Base-by-base conservation (phyloP, 2,113 vertebrate species). In the Alligator mississippiensis region DNA sequence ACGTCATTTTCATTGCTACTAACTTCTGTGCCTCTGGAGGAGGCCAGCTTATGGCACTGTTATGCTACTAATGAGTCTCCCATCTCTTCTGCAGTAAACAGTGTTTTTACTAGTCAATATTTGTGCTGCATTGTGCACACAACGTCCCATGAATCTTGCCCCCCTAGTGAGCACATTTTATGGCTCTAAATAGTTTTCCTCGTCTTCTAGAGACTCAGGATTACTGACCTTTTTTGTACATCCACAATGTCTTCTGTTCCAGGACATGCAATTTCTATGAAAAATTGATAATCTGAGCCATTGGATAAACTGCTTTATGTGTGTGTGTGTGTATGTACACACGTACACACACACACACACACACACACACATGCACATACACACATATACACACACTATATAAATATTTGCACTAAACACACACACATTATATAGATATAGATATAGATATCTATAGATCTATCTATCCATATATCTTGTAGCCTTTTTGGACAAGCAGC, bases 1-100 rank as follows among this genome's bases (percentile, higher is more conserved):
- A 82, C 1, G 1, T 85, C 74, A 87, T 95, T 96, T 97, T 97
- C 95, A 94, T 97, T 98, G 93, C 87, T 88, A 80, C 84, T 82
- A 97, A 97, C 90, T 97, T 97, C 96, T 95, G 93, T 92, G 93
- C 94, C 96, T 95, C 94, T 97, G 93, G 94, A 97, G 95, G 88
- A 96, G 92, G 77, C 92, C 94, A 94, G 90, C 85, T 97, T 96
- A 96, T 95, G 90, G 85, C 94, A 97, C 95, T 93, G 84, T 95
- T 97, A 96, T 96, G 91, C 60, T 92, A 94, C 79, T 96, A 96
- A 97, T 94, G 94, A 96, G 82, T 84, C 88, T 96, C 63, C 88
- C 92, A 95, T 94, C 79, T 96, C 90, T 92, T 96, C 84, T 92
- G 84, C 84, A 93, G 90, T 96, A 95, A 97, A 96, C 95, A 91